A percentile compares a stretch with the other conserved stretches of the same genome.
These are phyloP conservation scores for Cyprinodon brontotheroides DNA, from an alignment of 2,113 vertebrate genomes.

Conservation along the genomic window DNA sequence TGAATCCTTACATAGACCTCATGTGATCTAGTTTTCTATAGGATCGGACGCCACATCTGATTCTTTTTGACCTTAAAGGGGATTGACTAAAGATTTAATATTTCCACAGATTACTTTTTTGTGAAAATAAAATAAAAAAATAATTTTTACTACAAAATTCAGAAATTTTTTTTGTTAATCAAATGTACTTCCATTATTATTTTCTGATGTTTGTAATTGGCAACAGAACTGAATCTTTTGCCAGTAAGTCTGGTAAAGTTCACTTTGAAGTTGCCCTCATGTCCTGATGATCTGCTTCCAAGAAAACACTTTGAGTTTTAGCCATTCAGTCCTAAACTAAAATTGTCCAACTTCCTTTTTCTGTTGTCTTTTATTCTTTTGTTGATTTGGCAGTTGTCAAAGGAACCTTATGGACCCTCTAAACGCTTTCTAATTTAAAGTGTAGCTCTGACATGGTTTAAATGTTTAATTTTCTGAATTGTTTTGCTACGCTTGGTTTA, in stretches of 20 bases:
- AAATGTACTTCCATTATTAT: neutral
- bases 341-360: neutral
- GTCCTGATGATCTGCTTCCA: neutral
- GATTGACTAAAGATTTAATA: neutral
- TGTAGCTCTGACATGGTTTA: neutral
- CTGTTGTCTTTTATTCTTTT: neutral
- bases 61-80: neutral
- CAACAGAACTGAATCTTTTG: neutral
- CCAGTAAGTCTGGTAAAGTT: neutral
- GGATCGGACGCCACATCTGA: no score
- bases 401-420: no score
- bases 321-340: neutral
- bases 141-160: neutral
- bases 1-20: no score
- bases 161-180: neutral
- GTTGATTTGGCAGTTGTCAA: neutral
- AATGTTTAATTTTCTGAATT: neutral
- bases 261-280: neutral
- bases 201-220: neutral
- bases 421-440: neutral
- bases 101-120: neutral
- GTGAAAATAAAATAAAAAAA: neutral
- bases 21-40: no score
- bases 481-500: neutral
- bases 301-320: neutral